Conservation (phyloP, 92 coral and sea anemone species). For the Scolanthus callimorphus region DNA sequence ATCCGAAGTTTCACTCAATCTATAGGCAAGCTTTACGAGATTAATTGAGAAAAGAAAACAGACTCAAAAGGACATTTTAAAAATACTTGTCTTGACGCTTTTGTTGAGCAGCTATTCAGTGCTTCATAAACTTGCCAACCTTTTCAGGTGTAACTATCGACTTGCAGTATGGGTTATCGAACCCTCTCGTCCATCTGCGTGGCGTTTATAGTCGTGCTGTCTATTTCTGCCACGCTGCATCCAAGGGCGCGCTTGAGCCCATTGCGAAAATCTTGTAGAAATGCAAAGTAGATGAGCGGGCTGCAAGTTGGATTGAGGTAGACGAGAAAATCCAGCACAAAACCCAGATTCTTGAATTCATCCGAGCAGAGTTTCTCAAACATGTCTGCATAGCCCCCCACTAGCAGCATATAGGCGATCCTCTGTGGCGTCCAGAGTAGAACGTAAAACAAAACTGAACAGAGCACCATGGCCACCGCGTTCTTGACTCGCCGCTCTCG, state of each 20-base stretch:
- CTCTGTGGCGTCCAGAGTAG: slow-evolving; percentile 1
- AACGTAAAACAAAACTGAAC: not conserved
- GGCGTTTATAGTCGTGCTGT: no score
- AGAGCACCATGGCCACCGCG: slow-evolving; percentile 5
- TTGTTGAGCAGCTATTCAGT: no score
- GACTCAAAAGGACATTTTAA: no score
- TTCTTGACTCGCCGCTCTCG: slow-evolving; percentile 1
- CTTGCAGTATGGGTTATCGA: no score
- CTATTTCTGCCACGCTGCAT: no score
- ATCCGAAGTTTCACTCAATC: no score
- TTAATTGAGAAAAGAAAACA: no score
- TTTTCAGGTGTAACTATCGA: no score
- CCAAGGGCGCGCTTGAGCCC: not conserved
- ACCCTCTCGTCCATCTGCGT: no score
- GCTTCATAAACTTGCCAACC: no score
- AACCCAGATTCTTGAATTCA: not conserved
- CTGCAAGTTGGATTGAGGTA: slow-evolving; percentile 1
- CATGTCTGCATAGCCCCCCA: not conserved
- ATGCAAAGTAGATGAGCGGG: slow-evolving; percentile 1
- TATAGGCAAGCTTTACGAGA: no score
- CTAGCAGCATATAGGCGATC: not conserved
- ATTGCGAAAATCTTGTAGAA: not conserved
- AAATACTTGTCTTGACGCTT: no score
- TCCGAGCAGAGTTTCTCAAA: not conserved
- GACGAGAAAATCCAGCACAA: not conserved